Percentiles rank a stretch among this genome's conserved stretches.
Conservation (phyloP, 1,140 invertebrate species). For the Arctopsyche grandis region DNA sequence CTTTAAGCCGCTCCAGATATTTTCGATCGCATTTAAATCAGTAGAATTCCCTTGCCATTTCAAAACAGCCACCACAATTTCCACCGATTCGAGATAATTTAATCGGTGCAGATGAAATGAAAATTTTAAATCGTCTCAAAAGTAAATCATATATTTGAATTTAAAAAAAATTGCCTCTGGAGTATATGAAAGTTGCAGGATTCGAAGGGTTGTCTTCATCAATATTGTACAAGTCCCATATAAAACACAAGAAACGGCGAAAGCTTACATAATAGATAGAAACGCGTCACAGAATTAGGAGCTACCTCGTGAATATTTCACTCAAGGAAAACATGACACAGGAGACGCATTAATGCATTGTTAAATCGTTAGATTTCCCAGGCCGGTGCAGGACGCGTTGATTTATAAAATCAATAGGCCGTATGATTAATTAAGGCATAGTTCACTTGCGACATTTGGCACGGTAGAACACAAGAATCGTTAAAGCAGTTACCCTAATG, state of each 20-base stretch:
- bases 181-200: not conserved
- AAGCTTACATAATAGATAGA: not conserved
- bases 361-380: not conserved
- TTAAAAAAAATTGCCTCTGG: not conserved
- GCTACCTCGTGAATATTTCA: not conserved
- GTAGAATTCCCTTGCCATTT: too few species aligned
- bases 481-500: too few species aligned
- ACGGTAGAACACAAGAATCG: too few species aligned
- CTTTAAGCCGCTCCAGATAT: too few species aligned
- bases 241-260: slow-evolving; percentile 1
- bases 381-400: too few species aligned
- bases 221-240: not conserved
- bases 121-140: not conserved
- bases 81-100: too few species aligned
- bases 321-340: not conserved
- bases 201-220: not conserved
- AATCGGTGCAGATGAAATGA: not conserved
- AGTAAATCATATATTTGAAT: not conserved
- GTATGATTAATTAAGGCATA: too few species aligned
- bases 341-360: slow-evolving; percentile 3
- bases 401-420: too few species aligned
- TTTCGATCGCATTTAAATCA: too few species aligned
- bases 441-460: too few species aligned
- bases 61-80: too few species aligned
- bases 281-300: not conserved